Evolutionary conservation across 2,113 vertebrate species (phyloP), one percentile per base, ranked within the genome.

Genomic region (Haemorhous mexicanus): DNA sequence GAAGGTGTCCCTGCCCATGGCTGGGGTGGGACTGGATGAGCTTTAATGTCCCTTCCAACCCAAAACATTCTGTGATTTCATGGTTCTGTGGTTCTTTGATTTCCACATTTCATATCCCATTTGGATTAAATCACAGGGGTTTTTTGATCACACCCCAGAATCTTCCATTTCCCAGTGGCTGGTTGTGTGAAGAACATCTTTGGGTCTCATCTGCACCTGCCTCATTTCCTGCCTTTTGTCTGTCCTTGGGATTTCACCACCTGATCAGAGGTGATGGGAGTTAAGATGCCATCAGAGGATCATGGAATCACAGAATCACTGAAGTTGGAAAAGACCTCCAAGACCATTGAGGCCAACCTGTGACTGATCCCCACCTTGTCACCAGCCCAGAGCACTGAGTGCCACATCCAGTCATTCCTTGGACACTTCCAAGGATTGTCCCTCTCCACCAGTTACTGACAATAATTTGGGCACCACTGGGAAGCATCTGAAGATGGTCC

Each of bases 1-100:
- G 15, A 16, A 55, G 17, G 15, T 49, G 47, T 19, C 63, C 24
- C 35, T 83, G 70, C 4, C 30, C 41, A 7, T 43, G 41, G 41
- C n/a, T 35, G 39, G 7, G 24, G 0, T 83, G 30, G 41, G 8
- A 55, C 0, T 18, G 23, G 35, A 1, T 69, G 30, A 5, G 1
- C 26, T 69, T 35, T 47, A 9, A 76, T 21, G 35, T 55, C 30
- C 11, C 6, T 69, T 76, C 35, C 55, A 32, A 23, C 8, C 12
- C 49, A 47, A 2, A 35, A 41, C 55, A 20, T 55, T 55, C 62
- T 1, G 1, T 13, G n/a, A 16, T 61, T 55, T 39, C 15, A 7
- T 53, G 22, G 27, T 19, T 37, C 46, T 18, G 0, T 26, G n/a
- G 17, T 41, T 39, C 21, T 83, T 68, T 41, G 22, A 64, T 61